A percentile compares a stretch with the other conserved stretches of the same genome.
Conservation (phyloP, 2,888 invertebrate species). For the Scotopteryx bipunctaria region DNA sequence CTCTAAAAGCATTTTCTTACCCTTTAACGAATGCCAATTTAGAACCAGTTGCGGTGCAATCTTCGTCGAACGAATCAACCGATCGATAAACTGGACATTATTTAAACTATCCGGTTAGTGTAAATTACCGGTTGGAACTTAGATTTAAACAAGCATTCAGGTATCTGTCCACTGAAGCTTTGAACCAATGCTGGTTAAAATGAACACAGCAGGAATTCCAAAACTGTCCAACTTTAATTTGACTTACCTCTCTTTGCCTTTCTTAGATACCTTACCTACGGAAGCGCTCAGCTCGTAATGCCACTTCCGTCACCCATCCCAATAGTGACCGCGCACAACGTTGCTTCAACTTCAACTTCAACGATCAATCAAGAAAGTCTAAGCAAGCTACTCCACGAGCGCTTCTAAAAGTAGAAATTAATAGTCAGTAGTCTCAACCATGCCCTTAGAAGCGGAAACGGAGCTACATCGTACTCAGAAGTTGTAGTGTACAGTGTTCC, state of each 20-base stretch:
- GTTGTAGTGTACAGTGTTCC: neutral
- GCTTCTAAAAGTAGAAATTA: too few species aligned
- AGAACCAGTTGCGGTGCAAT: slow-evolving; percentile 14
- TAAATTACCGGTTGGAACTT: slow-evolving; percentile 34
- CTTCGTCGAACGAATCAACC: slow-evolving; percentile 21
- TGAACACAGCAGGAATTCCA: neutral
- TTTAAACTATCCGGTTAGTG: slow-evolving; percentile 41
- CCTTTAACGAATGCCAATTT: slow-evolving; percentile 12
- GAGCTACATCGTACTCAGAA: neutral
- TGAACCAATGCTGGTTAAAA: neutral
- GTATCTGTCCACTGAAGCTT: slow-evolving; percentile 2
- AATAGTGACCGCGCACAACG: too few species aligned
- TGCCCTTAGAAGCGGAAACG: too few species aligned
- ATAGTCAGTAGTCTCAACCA: too few species aligned
- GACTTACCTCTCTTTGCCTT: too few species aligned
- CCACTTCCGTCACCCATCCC: too few species aligned
- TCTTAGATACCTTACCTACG: too few species aligned
- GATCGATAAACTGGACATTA: slow-evolving; percentile 39
- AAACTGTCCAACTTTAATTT: too few species aligned
- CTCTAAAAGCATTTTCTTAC: slow-evolving; percentile 5
- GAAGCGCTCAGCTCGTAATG: too few species aligned
- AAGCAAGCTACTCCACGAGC: too few species aligned
- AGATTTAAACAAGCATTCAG: slow-evolving; percentile 38
- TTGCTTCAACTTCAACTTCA: too few species aligned
- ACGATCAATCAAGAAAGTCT: too few species aligned